Evolutionary conservation across 2,797 vertebrate species (phyloP).

Genomic region (Helicolenus hilgendorfi): DNA sequence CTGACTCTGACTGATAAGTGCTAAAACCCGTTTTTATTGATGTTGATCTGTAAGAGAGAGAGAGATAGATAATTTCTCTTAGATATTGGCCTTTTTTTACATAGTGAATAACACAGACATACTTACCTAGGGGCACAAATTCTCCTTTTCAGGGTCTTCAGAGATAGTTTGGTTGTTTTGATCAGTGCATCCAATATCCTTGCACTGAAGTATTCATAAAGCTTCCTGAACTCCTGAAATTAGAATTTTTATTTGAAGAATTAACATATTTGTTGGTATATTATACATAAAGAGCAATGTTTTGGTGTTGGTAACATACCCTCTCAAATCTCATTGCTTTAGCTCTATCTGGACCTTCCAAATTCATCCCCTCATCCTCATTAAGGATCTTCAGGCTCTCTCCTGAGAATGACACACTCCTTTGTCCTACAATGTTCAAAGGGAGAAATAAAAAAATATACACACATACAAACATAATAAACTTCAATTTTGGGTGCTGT

Average conservation of each 20-base stretch:
- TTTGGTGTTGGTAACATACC: conserved; percentile 76
- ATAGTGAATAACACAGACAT: conserved; percentile 22
- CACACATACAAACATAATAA: background rate
- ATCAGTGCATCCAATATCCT: conserved; percentile 90
- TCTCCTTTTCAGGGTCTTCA: conserved; percentile 90
- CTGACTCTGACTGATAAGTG: conserved; percentile 13
- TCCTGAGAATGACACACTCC: conserved; percentile 72
- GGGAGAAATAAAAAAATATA: background rate
- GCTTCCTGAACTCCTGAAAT: conserved; percentile 89
- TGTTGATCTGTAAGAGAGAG: conserved; percentile 42
- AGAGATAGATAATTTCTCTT: background rate
- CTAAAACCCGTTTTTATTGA: conserved; percentile 52
- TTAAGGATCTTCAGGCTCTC: conserved; percentile 21
- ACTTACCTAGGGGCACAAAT: conserved; percentile 87
- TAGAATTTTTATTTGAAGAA: conserved; percentile 23
- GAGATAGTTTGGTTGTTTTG: conserved; percentile 88
- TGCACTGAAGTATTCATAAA: conserved; percentile 87
- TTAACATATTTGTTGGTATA: background rate
- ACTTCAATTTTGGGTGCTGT: background rate
- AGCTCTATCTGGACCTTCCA: conserved; percentile 58
- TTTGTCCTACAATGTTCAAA: conserved; percentile 52
- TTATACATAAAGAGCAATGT: background rate
- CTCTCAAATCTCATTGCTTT: conserved; percentile 90
- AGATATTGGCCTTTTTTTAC: background rate
- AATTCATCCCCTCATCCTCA: conserved; percentile 36